These are phyloP conservation scores for Homalodisca vitripennis DNA, from an alignment of 1,140 invertebrate genomes.

Conservation along the genomic window DNA sequence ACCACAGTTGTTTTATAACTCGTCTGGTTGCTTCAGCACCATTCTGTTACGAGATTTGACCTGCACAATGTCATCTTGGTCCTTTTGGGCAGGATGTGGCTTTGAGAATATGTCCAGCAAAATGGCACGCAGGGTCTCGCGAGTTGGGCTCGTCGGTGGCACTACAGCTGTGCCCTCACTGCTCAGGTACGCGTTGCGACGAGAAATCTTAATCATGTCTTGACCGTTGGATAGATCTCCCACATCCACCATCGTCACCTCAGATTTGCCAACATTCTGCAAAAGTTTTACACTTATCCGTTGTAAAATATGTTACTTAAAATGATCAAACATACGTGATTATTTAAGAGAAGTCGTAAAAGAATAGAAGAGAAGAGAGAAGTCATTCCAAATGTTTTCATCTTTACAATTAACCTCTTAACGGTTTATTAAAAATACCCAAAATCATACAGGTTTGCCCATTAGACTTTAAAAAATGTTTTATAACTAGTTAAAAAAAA, in stretches of 20 bases:
- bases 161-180: conserved; percentile 32
- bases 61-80: conserved; percentile 25
- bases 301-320: no score
- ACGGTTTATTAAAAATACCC: no score
- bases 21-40: conserved; percentile 27
- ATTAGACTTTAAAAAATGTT: no score
- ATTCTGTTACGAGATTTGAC: conserved; percentile 28
- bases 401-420: no score
- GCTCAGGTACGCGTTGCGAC: conserved; percentile 33
- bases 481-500: no score
- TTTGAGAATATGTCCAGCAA: conserved; percentile 27
- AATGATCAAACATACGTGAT: no score
- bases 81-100: no score
- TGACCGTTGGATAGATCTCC: conserved; percentile 14
- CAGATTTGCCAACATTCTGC: conserved; percentile 21
- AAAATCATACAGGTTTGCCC: no score
- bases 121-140: conserved; percentile 19
- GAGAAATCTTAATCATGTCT: conserved; percentile 29
- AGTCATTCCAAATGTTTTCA: neutral
- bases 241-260: conserved; percentile 25
- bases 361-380: no score
- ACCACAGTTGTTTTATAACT: no score
- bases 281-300: no score
- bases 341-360: no score
- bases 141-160: conserved; percentile 18